phyloP scores from a whole-genome alignment of 2,797 vertebrate genomes.

The Pempheris klunzingeri region DNA sequence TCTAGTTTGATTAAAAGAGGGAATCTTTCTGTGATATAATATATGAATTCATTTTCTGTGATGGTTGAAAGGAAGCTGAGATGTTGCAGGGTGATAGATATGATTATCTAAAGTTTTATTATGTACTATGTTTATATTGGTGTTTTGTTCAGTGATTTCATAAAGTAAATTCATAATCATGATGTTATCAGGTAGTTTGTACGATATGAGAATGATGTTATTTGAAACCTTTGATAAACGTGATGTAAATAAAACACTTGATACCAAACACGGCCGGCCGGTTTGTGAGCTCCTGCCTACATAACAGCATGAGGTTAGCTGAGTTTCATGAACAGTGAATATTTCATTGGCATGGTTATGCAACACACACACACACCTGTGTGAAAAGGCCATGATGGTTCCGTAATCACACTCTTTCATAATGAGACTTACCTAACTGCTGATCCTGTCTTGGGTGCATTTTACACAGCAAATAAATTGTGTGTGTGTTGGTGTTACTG shows the following conservation, averaged over 20 bases:
- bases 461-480: conserved; percentile 34
- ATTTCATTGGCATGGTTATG: conserved; percentile 58
- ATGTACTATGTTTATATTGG: neutral
- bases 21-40: neutral
- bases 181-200: neutral
- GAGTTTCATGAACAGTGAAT: conserved; percentile 42
- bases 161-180: neutral
- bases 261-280: neutral
- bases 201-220: neutral
- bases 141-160: neutral
- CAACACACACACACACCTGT: conserved; percentile 45
- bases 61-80: conserved; percentile 1
- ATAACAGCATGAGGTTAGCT: conserved; percentile 22
- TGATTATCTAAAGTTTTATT: too few species aligned
- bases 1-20: neutral
- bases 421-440: conserved; percentile 58
- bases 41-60: neutral
- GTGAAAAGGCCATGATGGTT: conserved; percentile 53
- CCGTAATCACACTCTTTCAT: conserved; percentile 64
- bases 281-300: conserved; percentile 18
- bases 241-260: neutral
- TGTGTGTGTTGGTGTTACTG: conserved; percentile 12
- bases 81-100: too few species aligned
- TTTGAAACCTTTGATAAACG: neutral
- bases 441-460: conserved; percentile 11